Conservation (phyloP, 2,888 invertebrate genomes). For the Nemurella pictetii region DNA sequence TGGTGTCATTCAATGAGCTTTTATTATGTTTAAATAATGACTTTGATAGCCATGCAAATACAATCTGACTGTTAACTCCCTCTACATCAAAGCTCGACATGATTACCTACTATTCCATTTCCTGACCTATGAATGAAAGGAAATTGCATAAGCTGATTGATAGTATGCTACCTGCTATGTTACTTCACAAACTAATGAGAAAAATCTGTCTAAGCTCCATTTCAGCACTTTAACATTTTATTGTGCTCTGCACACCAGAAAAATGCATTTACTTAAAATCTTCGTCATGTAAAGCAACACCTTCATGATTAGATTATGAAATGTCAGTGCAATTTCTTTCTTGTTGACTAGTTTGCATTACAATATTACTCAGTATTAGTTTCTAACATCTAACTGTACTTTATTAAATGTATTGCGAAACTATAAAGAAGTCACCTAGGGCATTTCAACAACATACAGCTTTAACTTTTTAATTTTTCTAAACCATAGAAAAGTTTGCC, state of each 20-base stretch:
- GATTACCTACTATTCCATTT: not conserved
- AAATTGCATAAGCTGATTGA: not conserved
- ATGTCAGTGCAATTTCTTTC: not conserved
- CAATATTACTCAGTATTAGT: not conserved
- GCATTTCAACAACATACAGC: too few species aligned
- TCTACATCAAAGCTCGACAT: not conserved
- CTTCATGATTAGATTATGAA: not conserved
- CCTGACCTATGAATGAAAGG: not conserved
- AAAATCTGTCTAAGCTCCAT: too few species aligned
- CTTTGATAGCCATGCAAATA: not conserved
- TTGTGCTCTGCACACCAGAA: too few species aligned
- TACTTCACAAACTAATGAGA: not conserved
- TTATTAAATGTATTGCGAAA: too few species aligned
- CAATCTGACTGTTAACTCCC: not conserved
- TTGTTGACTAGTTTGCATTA: not conserved
- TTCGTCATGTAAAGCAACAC: not conserved
- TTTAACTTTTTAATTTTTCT: too few species aligned
- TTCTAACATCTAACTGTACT: not conserved
- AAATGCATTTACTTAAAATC: not conserved
- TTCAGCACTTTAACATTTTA: too few species aligned
- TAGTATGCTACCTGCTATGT: not conserved
- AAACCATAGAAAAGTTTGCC: too few species aligned
- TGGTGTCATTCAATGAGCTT: not conserved
- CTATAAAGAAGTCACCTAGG: too few species aligned
- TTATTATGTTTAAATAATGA: not conserved